A percentile compares a stretch with the other conserved stretches of the same genome.
phyloP scores from a whole-genome alignment of 2,113 vertebrate species.

The Epinephelus lanceolatus region DNA sequence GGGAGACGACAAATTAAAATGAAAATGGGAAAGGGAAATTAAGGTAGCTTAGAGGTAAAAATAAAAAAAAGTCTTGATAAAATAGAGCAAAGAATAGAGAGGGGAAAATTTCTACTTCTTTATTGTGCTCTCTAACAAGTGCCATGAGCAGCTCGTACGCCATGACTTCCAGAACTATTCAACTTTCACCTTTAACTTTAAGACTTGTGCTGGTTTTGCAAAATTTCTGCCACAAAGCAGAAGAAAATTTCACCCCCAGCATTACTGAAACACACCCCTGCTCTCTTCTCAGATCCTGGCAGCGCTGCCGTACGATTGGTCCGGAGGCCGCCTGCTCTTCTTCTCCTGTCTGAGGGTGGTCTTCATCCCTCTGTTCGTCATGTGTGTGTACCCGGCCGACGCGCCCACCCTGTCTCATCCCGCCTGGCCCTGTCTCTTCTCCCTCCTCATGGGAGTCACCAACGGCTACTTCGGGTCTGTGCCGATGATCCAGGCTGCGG shows the following conservation, averaged over 20 bases:
- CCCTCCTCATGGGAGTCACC: slow-evolving; percentile 96
- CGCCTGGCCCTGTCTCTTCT: slow-evolving; percentile 97
- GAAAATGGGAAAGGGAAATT: background rate
- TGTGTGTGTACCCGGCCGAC: slow-evolving; percentile 92
- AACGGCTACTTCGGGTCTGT: slow-evolving; percentile 97
- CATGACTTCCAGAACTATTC: no score
- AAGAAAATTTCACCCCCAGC: background rate
- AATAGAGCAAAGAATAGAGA: background rate
- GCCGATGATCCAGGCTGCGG: slow-evolving; percentile 96
- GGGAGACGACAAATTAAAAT: slow-evolving; percentile 10
- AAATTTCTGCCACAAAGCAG: background rate
- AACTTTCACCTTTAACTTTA: background rate
- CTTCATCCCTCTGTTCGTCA: slow-evolving; percentile 98
- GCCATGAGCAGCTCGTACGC: background rate
- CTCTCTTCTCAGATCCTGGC: slow-evolving; percentile 90
- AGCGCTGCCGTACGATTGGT: slow-evolving; percentile 94
- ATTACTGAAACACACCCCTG: background rate
- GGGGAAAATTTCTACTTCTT: background rate
- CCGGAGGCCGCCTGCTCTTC: slow-evolving; percentile 91
- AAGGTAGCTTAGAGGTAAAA: slow-evolving; percentile 10
- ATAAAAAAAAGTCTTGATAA: background rate
- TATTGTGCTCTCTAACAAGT: background rate
- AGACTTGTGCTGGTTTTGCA: background rate
- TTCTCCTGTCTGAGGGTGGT: slow-evolving; percentile 92
- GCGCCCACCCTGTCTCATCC: slow-evolving; percentile 92